Evolutionary conservation across 2,797 vertebrate genomes (phyloP).

Genomic region (Anguilla obscura): DNA sequence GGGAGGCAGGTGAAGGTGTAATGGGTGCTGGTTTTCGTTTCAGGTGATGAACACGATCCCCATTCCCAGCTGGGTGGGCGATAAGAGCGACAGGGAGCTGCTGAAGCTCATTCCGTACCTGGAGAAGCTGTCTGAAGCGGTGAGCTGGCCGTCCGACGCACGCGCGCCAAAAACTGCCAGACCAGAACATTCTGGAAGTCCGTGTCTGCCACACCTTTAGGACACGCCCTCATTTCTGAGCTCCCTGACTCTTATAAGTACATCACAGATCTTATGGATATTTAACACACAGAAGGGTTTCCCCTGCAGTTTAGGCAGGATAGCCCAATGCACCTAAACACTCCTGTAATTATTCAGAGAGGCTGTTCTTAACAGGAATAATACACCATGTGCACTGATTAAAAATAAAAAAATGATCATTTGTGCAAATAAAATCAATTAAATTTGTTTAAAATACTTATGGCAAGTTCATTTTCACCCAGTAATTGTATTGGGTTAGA

Average conservation of each 20-base stretch:
- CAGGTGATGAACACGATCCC: constrained; percentile 78
- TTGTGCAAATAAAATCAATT: not conserved
- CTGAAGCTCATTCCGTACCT: constrained; percentile 71
- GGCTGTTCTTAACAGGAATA: not conserved
- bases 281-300: not conserved
- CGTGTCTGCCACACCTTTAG: not conserved
- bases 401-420: not conserved
- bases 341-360: not conserved
- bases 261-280: not conserved
- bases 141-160: constrained; percentile 50
- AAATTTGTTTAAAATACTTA: not conserved
- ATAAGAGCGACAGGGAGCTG: constrained; percentile 70
- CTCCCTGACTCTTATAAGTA: too few species aligned
- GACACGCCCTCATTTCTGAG: too few species aligned
- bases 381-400: not conserved
- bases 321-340: not conserved
- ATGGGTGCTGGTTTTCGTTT: constrained; percentile 27
- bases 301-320: not conserved
- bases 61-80: constrained; percentile 73
- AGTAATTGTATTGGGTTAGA: not conserved
- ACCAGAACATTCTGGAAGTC: not conserved
- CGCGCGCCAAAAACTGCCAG: not conserved
- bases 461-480: not conserved
- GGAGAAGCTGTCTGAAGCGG: constrained; percentile 69
- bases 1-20: not conserved